Conservation (phyloP, 2,888 invertebrate species). For the Acanthosepion esculentum region DNA sequence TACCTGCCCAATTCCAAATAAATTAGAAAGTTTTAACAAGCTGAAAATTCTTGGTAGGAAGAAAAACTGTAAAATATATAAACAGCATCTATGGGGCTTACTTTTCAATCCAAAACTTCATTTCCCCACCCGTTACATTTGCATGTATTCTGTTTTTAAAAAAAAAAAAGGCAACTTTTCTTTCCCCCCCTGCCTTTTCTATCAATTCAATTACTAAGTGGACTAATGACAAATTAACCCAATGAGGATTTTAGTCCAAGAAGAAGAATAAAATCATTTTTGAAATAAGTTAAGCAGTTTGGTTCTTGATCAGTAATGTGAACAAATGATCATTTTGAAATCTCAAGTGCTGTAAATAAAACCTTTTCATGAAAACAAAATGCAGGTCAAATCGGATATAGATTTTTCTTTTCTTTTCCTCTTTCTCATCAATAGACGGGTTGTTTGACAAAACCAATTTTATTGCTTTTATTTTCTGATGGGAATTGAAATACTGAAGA, state of each 20-base stretch:
- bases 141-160: no score
- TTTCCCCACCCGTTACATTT: neutral
- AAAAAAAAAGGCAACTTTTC: no score
- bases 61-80: neutral
- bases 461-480: no score
- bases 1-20: neutral
- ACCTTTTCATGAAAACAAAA: neutral
- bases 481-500: no score
- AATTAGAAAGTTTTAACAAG: neutral
- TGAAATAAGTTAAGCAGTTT: neutral
- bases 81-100: neutral
- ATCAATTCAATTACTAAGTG: constrained; percentile 6
- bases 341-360: neutral
- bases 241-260: neutral
- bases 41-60: neutral
- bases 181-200: no score
- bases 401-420: no score
- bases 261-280: neutral
- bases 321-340: neutral
- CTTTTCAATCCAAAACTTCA: neutral
- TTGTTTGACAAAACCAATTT: neutral
- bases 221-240: neutral
- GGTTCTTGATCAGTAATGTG: no score
- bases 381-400: neutral
- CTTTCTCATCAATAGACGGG: neutral